These are phyloP conservation scores for Cosmopolites sordidus DNA, from an alignment of 2,888 invertebrate species.

Conservation along the genomic window DNA sequence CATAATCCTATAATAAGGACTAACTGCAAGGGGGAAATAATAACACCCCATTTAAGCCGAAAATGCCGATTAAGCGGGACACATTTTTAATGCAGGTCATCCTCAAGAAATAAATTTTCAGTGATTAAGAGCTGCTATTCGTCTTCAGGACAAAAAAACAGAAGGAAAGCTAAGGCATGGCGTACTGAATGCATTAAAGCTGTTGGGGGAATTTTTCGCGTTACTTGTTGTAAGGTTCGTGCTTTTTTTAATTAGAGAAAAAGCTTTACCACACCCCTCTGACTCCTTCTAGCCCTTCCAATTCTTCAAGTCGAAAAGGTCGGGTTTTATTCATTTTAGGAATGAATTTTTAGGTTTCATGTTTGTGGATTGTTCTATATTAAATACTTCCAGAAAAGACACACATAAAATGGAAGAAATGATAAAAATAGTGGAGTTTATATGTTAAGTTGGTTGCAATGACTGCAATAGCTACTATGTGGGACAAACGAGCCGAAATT, in stretches of 20 bases:
- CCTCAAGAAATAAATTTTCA: slow-evolving; percentile 12
- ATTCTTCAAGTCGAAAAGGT: not conserved
- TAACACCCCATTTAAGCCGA: not conserved
- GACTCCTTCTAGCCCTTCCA: not conserved
- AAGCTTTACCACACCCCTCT: not conserved
- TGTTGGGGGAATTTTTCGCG: not conserved
- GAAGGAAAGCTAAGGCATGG: not conserved
- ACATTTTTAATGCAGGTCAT: slow-evolving; percentile 11
- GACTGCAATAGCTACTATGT: no score
- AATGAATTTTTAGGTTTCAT: not conserved
- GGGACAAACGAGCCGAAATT: no score
- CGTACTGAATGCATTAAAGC: not conserved
- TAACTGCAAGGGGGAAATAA: not conserved
- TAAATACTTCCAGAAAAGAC: no score
- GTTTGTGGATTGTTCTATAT: not conserved
- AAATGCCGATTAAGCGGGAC: slow-evolving; percentile 3
- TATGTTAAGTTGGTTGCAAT: no score
- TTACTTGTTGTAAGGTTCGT: not conserved
- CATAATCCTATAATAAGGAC: no score
- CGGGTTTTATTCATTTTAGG: not conserved
- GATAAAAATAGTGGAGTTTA: no score
- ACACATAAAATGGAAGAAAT: no score
- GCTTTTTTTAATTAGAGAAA: not conserved
- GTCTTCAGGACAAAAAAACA: slow-evolving; percentile 1
- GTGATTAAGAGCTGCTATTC: slow-evolving; percentile 12